Base-by-base conservation (phyloP, 2,113 vertebrate species). In the Perccottus glenii region DNA sequence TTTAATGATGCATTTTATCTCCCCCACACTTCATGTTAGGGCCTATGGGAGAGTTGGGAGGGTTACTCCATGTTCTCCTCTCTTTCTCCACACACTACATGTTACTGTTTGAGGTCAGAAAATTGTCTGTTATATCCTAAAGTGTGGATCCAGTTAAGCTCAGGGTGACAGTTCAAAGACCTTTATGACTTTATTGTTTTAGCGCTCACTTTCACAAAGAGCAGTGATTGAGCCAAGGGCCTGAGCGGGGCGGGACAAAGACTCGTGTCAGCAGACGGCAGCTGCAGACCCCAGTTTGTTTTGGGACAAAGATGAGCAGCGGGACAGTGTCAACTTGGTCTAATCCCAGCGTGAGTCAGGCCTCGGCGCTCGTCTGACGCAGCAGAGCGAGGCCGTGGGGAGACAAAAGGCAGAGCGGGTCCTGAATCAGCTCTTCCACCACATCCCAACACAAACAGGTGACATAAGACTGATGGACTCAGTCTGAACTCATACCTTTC, bases 231-330 rank as follows among this genome's bases (percentile, higher is more conserved):
- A 57, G 50, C 65, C 0, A 65, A 46, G 60, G 69, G 60, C 57
- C 64, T 40, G 14, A 5, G 19, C 9, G 0, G 57, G 61, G 89
- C 86, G 89, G n/a, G n/a, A n/a, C n/a, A 90, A 83, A 70, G 63
- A 12, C 69, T 33, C 0, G 60, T 76, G 86, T 87, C 78, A 87
- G 84, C 89, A 90, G 79, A 73, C 70, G 50, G 89, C 89, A 92
- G 89, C 90, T 90, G 91, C 81, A 77, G 73, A 60, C 42, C 56
- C 75, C 77, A 50, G 84, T 85, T 87, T 84, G 86, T 83, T 88
- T 76, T 83, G 83, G 73, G 76, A 91, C 90, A 92, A 93, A 91
- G 80, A 82, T 51, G 43, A 77, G 78, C 72, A 11, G 77, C 2
- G 10, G 58, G 64, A 46, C 75, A 75, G 82, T 83, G 85, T 88